A percentile compares a stretch with the other conserved stretches of the same genome.
Evolutionary conservation across 2,113 vertebrate genomes (phyloP).

Genomic region (Periophthalmodon schlosseri): DNA sequence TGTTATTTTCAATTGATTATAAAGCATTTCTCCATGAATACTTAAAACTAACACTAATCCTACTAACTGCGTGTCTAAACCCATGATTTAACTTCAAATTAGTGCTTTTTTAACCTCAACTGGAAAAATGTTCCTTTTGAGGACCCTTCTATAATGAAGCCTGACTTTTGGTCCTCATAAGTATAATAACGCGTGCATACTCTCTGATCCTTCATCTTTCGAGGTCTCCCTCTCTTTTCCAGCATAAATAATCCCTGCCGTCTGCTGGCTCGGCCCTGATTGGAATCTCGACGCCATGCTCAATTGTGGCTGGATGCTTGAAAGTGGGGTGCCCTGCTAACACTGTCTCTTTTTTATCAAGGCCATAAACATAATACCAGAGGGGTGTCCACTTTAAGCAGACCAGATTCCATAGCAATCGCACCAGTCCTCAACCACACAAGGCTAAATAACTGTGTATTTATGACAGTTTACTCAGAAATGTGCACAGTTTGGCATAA

Average conservation of each 20-base stretch:
- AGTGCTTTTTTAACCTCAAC: constrained; percentile 15
- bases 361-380: constrained; percentile 68
- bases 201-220: constrained; percentile 39
- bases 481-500: constrained; percentile 17
- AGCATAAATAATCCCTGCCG: constrained; percentile 76
- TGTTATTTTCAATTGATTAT: constrained; percentile 6
- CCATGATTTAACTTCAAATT: constrained; percentile 14
- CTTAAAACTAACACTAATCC: constrained; percentile 10
- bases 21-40: background rate
- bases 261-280: constrained; percentile 75
- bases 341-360: constrained; percentile 43
- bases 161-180: constrained; percentile 34
- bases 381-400: constrained; percentile 42
- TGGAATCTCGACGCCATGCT: constrained; percentile 76
- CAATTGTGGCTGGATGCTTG: constrained; percentile 72
- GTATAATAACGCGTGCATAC: constrained; percentile 29
- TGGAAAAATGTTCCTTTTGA: constrained; percentile 10
- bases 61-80: constrained; percentile 5
- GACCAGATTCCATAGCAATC: constrained; percentile 37
- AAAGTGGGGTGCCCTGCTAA: constrained; percentile 56
- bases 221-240: constrained; percentile 66
- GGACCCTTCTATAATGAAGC: constrained; percentile 12
- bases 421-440: constrained; percentile 25
- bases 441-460: constrained; percentile 31
- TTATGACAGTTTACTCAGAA: constrained; percentile 38